Evolutionary conservation across 2,888 invertebrate species (phyloP).

Genomic region (Drosophila helvetica): DNA sequence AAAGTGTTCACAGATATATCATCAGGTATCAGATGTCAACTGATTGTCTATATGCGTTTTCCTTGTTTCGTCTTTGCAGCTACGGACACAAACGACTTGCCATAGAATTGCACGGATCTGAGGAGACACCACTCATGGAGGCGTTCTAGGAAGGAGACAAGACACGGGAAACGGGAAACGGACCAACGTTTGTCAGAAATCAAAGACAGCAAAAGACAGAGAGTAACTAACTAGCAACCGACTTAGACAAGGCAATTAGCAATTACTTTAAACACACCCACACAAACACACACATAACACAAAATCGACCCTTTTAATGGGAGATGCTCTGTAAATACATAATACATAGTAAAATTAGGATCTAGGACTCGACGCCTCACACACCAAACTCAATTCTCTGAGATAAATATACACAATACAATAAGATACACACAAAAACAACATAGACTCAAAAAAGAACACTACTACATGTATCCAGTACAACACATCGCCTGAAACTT

Average conservation of each 20-base stretch:
- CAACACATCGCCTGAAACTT: slow-evolving; percentile 1
- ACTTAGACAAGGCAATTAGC: slow-evolving; percentile 14
- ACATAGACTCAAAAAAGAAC: background rate
- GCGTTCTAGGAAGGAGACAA: background rate
- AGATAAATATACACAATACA: background rate
- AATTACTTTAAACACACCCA: slow-evolving; percentile 3
- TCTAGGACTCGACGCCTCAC: slow-evolving; percentile 40
- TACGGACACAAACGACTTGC: background rate
- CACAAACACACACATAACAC: slow-evolving; percentile 17
- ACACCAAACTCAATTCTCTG: slow-evolving; percentile 45
- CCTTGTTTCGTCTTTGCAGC: background rate
- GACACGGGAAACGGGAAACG: slow-evolving; percentile 2
- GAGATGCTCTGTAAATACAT: slow-evolving; percentile 41
- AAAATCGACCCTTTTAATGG: slow-evolving; percentile 5
- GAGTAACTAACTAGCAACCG: slow-evolving; percentile 4
- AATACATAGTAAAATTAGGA: slow-evolving; percentile 19
- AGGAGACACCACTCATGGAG: background rate
- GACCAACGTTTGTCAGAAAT: slow-evolving; percentile 22
- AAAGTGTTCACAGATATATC: no score
- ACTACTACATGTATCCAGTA: background rate
- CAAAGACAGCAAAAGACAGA: slow-evolving; percentile 13
- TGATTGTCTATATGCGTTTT: no score
- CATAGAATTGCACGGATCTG: background rate
- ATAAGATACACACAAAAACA: background rate
- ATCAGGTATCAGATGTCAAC: no score